Evolutionary conservation across 2,797 vertebrate genomes (phyloP).

Genomic region (Danionella dracula): DNA sequence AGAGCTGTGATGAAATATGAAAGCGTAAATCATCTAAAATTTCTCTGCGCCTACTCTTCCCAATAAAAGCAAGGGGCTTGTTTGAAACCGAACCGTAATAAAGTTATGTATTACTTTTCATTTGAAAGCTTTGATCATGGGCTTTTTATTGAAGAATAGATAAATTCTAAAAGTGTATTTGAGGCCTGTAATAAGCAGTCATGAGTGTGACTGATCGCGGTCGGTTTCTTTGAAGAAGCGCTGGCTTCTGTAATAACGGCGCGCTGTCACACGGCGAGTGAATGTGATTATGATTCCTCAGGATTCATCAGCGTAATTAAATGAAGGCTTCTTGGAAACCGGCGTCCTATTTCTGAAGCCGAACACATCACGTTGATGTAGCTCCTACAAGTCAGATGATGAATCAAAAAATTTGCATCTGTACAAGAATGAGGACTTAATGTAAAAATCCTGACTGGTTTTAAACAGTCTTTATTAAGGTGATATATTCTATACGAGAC

Average conservation of each 20-base stretch:
- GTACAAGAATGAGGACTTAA: background rate
- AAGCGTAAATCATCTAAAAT: no score
- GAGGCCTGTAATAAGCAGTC: constrained; percentile 8
- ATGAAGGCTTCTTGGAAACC: background rate
- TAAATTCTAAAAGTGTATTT: background rate
- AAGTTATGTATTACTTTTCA: background rate
- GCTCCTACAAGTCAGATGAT: background rate
- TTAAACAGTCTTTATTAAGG: no score
- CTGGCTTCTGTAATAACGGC: background rate
- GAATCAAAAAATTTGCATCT: no score
- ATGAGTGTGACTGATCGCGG: constrained; percentile 35
- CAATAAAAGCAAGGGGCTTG: no score
- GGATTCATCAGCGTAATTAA: background rate
- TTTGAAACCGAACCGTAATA: background rate
- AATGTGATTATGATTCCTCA: background rate
- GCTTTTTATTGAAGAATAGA: background rate
- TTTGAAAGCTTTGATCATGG: constrained; percentile 5
- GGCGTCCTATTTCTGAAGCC: background rate
- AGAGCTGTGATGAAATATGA: no score
- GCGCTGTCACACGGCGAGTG: background rate
- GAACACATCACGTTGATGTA: background rate
- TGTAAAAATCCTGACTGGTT: background rate
- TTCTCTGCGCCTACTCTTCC: no score
- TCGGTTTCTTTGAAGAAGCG: background rate
- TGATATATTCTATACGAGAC: no score